Evolutionary conservation across 2,888 invertebrate genomes (phyloP), one percentile per base, ranked within the genome.

Genomic region (Drosophila affinis): DNA sequence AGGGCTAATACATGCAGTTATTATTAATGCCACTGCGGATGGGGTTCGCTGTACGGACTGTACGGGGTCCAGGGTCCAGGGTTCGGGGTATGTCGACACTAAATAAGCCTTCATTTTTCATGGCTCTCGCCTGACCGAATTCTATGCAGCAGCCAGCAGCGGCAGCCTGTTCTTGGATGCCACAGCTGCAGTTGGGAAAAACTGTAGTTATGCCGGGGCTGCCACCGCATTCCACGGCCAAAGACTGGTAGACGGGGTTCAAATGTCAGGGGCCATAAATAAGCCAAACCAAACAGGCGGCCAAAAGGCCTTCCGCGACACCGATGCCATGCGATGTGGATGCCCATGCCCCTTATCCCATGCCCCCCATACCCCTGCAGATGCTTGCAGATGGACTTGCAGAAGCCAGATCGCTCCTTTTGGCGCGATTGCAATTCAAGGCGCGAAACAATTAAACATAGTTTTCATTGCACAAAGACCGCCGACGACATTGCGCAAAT

Each of bases 71-170:
- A 48, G 47, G 39, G 21, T 60, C 18, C 39, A n/a, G 12, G 17
- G 48, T 54, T 62, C 44, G 34, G 72, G 14, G 54, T 74, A 68
- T 84, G 89, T 86, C 85, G 87, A 79, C 89, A 88, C 85, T 86
- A 88, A 86, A 87, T 88, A 86, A 87, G 85, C 89, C 85, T 86
- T 88, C 84, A 86, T 86, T 82, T 86, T 88, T 86, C 85, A 81
- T 88, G 82, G 75, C 85, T 82, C 57, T 65, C 64, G 58, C 52
- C 73, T 88, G 84, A 79, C 85, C 85, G 89, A 88, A 88, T 88
- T 86, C 87, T 87, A 63, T 72, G 86, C 73, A 12, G 34, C 34
- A 3, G 21, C 0, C 21, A 21, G 21, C 21, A 14, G 5, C 14
- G 10, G 39, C 39, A 65, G 72, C 81, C 67, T 56, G 77, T 86